Evolutionary conservation across 2,888 invertebrate genomes (phyloP), one percentile per base, ranked within the genome.

Genomic region (Rutpela maculata): DNA sequence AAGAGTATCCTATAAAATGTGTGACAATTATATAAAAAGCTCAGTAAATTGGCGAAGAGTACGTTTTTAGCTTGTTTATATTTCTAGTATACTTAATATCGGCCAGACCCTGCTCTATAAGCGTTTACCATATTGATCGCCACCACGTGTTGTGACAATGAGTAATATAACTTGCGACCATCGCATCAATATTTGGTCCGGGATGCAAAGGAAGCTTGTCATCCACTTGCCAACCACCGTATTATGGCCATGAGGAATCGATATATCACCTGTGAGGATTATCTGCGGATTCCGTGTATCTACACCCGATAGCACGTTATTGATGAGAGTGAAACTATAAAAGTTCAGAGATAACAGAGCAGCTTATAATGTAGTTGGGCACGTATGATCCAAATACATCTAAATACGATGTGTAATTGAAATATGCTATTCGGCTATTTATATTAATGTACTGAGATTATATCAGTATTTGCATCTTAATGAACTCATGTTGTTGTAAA

Each of bases 91-190:
- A n/a, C 15, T 6, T 6, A n/a, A n/a, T 50, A 5, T 50, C n/a
- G n/a, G n/a, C 7, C 50, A 50, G 50, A 50, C 3, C n/a, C 50
- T 17, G n/a, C n/a, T n/a, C 50, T 50, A 7, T n/a, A 31, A 65
- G 38, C 22, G 70, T 18, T 43, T 19, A 17, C 15, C 4, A 22
- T 59, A 70, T 75, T 38, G 69, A 75, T 75, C 75, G 66, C 68
- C 67, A 76, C 75, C 80, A 76, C 75, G 78, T 77, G 78, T 75
- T 78, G 70, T 76, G 77, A 80, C 78, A 78, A 77, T 80, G 80
- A 80, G 69, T 66, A 72, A 80, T 75, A 71, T 69, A 12, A 35
- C 74, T 74, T 15, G 31, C 76, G 56, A 68, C 63, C 66, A 78
- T 76, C 65, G 66, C 77, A 74, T 74, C 77, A 77, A 74, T 77